Percentiles rank a stretch among this genome's conserved stretches.
Evolutionary conservation across 2,797 vertebrate species (phyloP).

Genomic region (Hydrophis major): DNA sequence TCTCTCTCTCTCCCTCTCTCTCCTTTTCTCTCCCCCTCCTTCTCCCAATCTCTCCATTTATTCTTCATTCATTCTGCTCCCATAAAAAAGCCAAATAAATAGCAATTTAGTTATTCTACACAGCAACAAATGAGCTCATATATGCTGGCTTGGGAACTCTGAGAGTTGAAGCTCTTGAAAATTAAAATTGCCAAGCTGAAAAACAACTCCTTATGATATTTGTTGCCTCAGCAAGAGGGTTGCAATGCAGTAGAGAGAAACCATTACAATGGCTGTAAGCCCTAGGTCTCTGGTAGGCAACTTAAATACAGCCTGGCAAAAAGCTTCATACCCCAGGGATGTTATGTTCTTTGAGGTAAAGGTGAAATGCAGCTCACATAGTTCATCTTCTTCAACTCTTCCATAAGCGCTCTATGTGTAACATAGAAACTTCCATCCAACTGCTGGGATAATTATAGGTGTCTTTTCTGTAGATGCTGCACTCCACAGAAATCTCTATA

Average conservation of each 20-base stretch:
- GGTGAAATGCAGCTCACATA: neutral
- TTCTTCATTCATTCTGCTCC: neutral
- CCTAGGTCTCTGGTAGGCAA: neutral
- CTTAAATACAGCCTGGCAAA: neutral
- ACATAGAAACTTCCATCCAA: neutral
- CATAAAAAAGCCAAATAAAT: neutral
- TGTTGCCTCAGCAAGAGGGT: neutral
- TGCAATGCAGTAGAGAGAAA: neutral
- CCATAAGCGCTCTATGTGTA: neutral
- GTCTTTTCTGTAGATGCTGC: too few species aligned
- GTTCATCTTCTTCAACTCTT: neutral
- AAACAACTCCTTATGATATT: neutral
- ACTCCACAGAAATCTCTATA: neutral
- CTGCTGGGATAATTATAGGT: neutral
- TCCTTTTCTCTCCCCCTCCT: fast-evolving
- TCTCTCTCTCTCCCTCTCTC: too few species aligned
- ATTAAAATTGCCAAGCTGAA: neutral
- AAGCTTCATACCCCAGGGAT: neutral
- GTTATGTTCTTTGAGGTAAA: neutral
- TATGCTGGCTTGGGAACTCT: neutral
- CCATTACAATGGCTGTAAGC: neutral
- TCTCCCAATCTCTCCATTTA: neutral
- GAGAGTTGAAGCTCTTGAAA: neutral
- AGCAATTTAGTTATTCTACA: neutral
- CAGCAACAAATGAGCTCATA: neutral